phyloP scores from a whole-genome alignment of 1,140 invertebrate genomes.

The Habropoda laboriosa region DNA sequence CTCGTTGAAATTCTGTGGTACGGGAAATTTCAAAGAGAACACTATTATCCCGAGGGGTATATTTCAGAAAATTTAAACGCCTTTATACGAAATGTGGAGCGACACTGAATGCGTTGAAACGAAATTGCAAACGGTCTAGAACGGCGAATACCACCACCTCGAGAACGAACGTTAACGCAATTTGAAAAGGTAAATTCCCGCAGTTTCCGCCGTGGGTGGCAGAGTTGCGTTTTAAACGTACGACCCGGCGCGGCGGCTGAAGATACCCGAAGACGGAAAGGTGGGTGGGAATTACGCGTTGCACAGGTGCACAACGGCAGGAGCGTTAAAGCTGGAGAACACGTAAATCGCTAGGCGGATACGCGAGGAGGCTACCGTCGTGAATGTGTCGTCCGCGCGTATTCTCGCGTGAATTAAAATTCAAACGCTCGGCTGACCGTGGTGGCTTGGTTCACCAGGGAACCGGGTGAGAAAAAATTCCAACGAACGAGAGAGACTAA shows the following conservation, averaged over 20 bases:
- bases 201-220: background rate
- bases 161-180: background rate
- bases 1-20: too few relatives aligned
- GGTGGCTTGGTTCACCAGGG: background rate
- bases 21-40: too few relatives aligned
- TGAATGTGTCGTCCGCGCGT: background rate
- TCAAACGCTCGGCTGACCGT: slow-evolving; percentile 43
- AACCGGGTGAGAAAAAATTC: background rate
- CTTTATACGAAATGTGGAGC: background rate
- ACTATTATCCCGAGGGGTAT: background rate
- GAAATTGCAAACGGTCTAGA: background rate
- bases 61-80: background rate
- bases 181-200: background rate
- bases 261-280: slow-evolving; percentile 20
- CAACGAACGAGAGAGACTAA: background rate
- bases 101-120: background rate
- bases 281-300: slow-evolving; percentile 32
- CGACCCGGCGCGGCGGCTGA: background rate
- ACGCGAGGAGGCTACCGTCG: background rate
- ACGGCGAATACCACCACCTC: background rate
- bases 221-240: slow-evolving; percentile 20
- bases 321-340: slow-evolving; percentile 60
- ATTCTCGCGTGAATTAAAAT: slow-evolving; percentile 55
- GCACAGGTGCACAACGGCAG: slow-evolving; percentile 46
- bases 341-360: slow-evolving; percentile 57